Base-by-base conservation (phyloP, 2,797 vertebrate species). In the Squalus acanthias region DNA sequence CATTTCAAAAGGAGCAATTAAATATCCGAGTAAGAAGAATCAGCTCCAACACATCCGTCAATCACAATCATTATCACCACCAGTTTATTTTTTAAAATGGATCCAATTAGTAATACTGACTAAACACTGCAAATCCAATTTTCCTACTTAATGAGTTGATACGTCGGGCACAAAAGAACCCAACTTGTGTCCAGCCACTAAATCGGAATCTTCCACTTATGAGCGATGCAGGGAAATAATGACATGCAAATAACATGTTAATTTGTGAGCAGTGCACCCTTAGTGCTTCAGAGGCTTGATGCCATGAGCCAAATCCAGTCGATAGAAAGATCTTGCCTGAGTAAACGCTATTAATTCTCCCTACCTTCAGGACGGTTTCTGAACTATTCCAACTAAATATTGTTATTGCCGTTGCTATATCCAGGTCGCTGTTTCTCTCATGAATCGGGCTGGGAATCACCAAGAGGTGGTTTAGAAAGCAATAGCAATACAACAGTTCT, bases 81-180 rank as follows among this genome's bases (percentile, higher is more conserved):
- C 46, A 76, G 70, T 29, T 29, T 57, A 95, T 33, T 95, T 76
- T 72, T 33, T 29, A n/a, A 76, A 76, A n/a, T 95, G 67, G 22
- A 95, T 72, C 24, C 39, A 72, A 72, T 72, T 95, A 57, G 50
- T 74, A 95, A 95, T 76, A 74, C 46, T 95, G 24, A 76, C 50
- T 76, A 95, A 95, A 95, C 46, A 95, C 70, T 33, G 46, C 29
- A 72, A 76, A 95, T 76, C 70, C 69, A 95, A 76, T 95, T 95
- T 95, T 95, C 94, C 26, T 50, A 60, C 10, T 60, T 57, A 95
- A 76, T 76, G 24, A 70, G 39, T 33, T 95, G 69, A 29, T 95
- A 60, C 1, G 24, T 33, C 50, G 53, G 94, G 46, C 20, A 74
- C 9, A 57, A 33, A 53, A 74, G 50, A 60, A 50, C 10, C 22